Percentiles rank a stretch among this genome's conserved stretches.
Evolutionary conservation across 2,113 vertebrate genomes (phyloP).

Genomic region (Pithys albifrons): DNA sequence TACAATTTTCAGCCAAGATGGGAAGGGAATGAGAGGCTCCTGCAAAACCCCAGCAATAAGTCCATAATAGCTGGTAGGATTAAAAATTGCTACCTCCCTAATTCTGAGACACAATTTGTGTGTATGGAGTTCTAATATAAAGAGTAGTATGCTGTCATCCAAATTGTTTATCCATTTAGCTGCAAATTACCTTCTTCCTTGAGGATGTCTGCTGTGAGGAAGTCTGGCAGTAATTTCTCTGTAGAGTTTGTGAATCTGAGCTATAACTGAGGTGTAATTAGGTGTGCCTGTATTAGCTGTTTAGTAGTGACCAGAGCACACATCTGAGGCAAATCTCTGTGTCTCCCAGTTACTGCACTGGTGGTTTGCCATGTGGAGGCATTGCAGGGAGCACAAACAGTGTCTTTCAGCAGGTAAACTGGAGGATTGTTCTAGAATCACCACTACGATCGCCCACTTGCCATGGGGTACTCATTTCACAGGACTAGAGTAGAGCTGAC

Average conservation of each 20-base stretch:
- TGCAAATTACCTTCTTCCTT: background rate
- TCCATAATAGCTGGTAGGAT: background rate
- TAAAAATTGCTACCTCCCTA: background rate
- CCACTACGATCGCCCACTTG: fast-evolving
- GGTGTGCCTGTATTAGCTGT: background rate
- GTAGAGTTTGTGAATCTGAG: background rate
- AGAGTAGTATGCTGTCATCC: background rate
- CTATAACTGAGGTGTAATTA: background rate
- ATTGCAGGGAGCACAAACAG: background rate
- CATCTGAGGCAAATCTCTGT: background rate
- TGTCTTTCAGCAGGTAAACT: background rate
- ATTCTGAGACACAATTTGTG: background rate
- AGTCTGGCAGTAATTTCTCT: background rate
- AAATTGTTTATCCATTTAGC: background rate
- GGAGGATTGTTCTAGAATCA: background rate
- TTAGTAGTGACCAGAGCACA: background rate
- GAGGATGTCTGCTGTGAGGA: background rate
- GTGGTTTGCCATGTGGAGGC: background rate
- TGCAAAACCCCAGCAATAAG: background rate
- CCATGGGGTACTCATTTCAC: background rate
- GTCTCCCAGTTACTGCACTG: background rate
- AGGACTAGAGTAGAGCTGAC: background rate
- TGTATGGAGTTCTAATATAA: background rate
- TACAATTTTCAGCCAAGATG: background rate
- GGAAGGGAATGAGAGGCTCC: background rate